A percentile compares a stretch with the other conserved stretches of the same genome.
These are phyloP conservation scores for Caenorhabditis wallacei DNA, from an alignment of 2,888 invertebrate genomes.

Conservation along the genomic window DNA sequence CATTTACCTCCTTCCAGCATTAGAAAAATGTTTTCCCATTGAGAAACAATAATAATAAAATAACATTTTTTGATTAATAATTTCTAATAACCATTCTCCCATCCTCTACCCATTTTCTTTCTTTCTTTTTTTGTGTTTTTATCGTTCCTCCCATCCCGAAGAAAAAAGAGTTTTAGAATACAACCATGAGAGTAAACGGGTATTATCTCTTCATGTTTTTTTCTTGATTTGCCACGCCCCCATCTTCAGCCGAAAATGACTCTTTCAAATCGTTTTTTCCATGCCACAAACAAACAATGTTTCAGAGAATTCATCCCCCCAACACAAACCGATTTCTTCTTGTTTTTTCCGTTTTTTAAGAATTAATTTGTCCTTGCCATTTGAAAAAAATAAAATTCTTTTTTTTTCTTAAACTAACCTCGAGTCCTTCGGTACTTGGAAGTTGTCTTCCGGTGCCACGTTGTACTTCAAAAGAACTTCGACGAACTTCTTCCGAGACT, in stretches of 20 bases:
- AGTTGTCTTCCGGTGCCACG: conserved; percentile 72
- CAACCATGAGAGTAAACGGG: conserved; percentile 37
- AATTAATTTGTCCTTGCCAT: conserved; percentile 9
- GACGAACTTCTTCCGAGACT: conserved; percentile 55
- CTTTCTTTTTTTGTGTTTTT: background rate
- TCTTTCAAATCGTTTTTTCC: conserved; percentile 33
- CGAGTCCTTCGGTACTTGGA: conserved; percentile 74
- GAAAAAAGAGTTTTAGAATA: conserved; percentile 7
- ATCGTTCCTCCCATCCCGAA: background rate
- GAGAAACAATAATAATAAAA: conserved; percentile 3
- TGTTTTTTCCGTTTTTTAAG: background rate
- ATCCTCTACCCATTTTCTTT: conserved; percentile 23
- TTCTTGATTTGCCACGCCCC: conserved; percentile 3
- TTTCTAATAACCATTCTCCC: background rate
- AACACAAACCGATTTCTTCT: background rate
- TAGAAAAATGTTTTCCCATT: conserved; percentile 62
- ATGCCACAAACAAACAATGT: no score
- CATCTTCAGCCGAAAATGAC: conserved; percentile 23
- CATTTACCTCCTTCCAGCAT: conserved; percentile 57
- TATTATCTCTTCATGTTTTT: background rate
- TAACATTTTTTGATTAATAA: background rate
- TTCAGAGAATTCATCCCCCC: no score
- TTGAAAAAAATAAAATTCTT: conserved; percentile 2
- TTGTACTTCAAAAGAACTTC: conserved; percentile 73
- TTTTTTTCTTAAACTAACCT: conserved; percentile 58